Evolutionary conservation across 35 echinoderm and acorn worm genomes (phyloP).

Genomic region (Heliocidaris erythrogramma): DNA sequence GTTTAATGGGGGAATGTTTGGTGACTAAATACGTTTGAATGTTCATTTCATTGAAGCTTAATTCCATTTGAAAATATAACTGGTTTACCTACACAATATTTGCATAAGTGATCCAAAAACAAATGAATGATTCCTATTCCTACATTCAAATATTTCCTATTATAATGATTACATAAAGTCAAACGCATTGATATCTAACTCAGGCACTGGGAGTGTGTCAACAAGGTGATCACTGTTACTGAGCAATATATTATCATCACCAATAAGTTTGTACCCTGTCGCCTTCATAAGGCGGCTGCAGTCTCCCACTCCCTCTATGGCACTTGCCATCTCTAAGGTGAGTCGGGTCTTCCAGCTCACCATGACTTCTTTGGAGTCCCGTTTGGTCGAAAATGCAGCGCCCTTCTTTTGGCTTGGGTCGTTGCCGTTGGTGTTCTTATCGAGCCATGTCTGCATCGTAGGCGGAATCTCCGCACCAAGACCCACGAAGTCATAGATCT

Average conservation of each 20-base stretch:
- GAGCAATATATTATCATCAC: not conserved
- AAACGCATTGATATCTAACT: not conserved
- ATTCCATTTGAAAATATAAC: no score
- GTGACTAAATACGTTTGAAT: no score
- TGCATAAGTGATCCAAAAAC: no score
- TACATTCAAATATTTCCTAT: no score
- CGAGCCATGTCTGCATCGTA: conserved; percentile 42
- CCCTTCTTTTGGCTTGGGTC: conserved; percentile 34
- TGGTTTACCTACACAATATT: no score
- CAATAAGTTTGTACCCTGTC: conserved; percentile 52
- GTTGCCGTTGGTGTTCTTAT: conserved; percentile 55
- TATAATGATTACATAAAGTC: not conserved
- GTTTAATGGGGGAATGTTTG: no score
- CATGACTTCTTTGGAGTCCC: conserved; percentile 56
- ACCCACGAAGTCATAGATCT: conserved; percentile 57
- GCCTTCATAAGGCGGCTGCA: conserved; percentile 58
- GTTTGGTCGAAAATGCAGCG: conserved; percentile 51
- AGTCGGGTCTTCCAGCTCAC: conserved; percentile 58
- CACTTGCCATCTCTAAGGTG: conserved; percentile 46
- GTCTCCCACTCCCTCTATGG: conserved; percentile 61
- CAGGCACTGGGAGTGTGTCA: not conserved
- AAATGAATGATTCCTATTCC: no score
- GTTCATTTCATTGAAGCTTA: no score
- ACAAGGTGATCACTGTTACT: not conserved
- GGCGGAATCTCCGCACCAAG: conserved; percentile 58